phyloP scores from a whole-genome alignment of 2,888 invertebrate species.

The Rhamnusium bicolor region DNA sequence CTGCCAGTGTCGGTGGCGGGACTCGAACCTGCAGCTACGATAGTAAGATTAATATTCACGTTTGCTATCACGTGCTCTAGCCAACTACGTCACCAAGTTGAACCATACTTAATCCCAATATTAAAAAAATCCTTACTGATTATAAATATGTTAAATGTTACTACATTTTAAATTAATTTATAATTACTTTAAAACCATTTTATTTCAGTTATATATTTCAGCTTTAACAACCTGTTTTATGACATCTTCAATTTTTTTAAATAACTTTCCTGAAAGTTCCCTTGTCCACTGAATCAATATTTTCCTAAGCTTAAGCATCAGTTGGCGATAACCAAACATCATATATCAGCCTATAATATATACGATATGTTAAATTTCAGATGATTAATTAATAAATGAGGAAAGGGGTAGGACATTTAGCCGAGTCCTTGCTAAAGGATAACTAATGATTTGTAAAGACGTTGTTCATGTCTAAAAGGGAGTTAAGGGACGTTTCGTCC shows the following conservation, averaged over 20 bases:
- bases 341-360: conserved; percentile 55
- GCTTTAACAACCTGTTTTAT: no score
- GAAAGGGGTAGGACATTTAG: conserved; percentile 53
- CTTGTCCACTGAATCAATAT: conserved; percentile 25
- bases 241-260: not conserved
- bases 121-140: no score
- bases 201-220: no score
- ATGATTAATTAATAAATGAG: conserved; percentile 66
- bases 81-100: no score
- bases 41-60: no score
- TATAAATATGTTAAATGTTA: no score
- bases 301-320: conserved; percentile 25
- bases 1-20: no score
- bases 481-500: conserved; percentile 55
- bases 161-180: no score
- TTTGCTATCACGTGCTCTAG: no score
- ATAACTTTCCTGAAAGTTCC: not conserved
- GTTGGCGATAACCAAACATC: conserved; percentile 50
- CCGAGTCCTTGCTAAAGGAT: conserved; percentile 63
- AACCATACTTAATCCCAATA: no score
- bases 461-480: conserved; percentile 64
- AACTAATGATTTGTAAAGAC: conserved; percentile 71
- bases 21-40: no score
- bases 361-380: conserved; percentile 65
- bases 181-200: no score